Conservation (phyloP, 2,888 invertebrate genomes). For the Cheilosia variabilis region DNA sequence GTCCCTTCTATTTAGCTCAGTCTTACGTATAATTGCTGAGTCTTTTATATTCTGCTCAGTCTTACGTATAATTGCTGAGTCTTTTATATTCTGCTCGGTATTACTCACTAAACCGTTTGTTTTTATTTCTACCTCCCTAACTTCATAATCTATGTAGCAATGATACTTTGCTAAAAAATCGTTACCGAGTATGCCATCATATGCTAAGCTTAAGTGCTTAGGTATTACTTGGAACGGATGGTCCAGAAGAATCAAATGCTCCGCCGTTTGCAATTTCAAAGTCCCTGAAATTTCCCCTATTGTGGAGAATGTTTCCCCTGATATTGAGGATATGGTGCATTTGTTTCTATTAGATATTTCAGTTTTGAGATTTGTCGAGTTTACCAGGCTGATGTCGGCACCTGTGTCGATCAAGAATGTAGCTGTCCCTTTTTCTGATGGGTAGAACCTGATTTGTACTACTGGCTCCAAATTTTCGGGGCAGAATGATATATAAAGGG, state of each 20-base stretch:
- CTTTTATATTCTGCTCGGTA: not conserved
- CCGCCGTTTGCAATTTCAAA: not conserved
- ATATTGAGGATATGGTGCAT: not conserved
- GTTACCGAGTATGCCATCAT: not conserved
- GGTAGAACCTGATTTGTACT: conserved; percentile 1
- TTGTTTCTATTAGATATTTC: not conserved
- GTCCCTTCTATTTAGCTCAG: too few species aligned
- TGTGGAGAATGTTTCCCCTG: not conserved
- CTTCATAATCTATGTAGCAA: too few species aligned
- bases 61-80: too few species aligned
- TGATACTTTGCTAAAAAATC: too few species aligned
- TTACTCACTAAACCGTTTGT: not conserved
- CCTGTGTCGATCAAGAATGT: conserved; percentile 19
- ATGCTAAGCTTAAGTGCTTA: not conserved
- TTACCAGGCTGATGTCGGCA: conserved; percentile 8
- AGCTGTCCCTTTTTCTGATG: not conserved
- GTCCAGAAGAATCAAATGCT: not conserved
- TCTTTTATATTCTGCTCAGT: too few species aligned
- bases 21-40: too few species aligned
- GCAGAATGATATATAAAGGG: conserved; percentile 17
- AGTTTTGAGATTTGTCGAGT: not conserved
- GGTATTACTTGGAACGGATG: not conserved
- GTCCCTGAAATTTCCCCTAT: not conserved
- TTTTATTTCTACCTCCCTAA: too few species aligned
- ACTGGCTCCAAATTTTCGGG: conserved; percentile 10